Evolutionary conservation across 2,113 vertebrate genomes (phyloP).

Genomic region (Calyptomena viridis): DNA sequence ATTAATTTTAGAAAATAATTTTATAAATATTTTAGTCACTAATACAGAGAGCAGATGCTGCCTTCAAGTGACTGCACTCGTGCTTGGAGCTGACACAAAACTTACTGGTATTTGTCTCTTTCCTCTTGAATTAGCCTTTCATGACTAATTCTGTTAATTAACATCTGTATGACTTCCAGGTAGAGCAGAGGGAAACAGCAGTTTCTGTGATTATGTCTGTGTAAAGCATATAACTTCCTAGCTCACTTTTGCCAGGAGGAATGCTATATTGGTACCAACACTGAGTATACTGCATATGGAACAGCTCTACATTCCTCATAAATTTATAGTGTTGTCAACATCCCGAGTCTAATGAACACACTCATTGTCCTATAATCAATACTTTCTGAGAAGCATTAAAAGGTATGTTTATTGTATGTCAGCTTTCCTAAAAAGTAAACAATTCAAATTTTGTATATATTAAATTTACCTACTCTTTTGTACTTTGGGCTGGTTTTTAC

Average conservation of each 20-base stretch:
- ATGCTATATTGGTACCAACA: background rate
- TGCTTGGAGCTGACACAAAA: background rate
- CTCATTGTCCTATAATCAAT: background rate
- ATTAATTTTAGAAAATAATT: slow-evolving; percentile 18
- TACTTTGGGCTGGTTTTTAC: background rate
- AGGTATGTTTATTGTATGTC: background rate
- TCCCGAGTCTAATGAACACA: background rate
- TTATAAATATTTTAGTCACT: background rate
- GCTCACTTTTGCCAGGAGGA: background rate
- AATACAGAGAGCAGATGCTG: background rate
- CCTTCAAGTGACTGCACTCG: background rate
- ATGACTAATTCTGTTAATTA: background rate
- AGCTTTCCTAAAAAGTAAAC: background rate
- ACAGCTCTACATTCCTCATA: background rate
- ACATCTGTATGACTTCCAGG: background rate
- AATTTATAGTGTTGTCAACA: background rate
- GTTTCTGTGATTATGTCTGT: background rate
- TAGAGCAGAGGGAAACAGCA: background rate
- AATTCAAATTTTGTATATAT: background rate
- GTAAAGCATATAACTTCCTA: background rate
- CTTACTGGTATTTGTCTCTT: background rate
- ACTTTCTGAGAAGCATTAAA: background rate
- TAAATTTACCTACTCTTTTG: background rate
- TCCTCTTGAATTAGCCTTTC: background rate
- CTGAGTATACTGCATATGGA: background rate